Percentiles rank a stretch among this genome's conserved stretches.
Evolutionary conservation across 2,797 vertebrate species (phyloP).

Genomic region (Neopelma chrysocephalum): DNA sequence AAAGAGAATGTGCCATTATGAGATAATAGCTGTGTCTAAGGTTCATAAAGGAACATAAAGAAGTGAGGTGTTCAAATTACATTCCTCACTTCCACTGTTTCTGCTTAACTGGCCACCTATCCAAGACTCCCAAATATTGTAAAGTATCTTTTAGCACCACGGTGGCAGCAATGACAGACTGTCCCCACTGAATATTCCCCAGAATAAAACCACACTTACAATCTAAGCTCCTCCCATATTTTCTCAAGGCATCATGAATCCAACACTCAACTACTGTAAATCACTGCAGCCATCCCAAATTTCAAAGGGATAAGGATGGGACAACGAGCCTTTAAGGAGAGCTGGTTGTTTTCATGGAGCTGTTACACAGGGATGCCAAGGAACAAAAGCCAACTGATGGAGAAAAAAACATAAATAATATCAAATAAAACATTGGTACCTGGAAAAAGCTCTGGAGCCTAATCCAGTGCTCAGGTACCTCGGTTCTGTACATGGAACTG

Average conservation of each 20-base stretch:
- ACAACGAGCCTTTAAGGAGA: constrained; percentile 1
- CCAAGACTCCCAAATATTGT: not conserved
- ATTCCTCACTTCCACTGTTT: constrained; percentile 8
- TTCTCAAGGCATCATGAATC: constrained; percentile 25
- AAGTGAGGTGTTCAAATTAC: constrained; percentile 24
- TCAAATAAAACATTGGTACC: not conserved
- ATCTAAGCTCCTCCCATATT: not conserved
- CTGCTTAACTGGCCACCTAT: constrained; percentile 42
- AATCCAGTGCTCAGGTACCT: not conserved
- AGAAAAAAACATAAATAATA: not conserved
- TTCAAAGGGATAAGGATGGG: not conserved
- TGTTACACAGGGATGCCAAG: not conserved
- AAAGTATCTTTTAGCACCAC: not conserved
- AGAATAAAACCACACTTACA: not conserved
- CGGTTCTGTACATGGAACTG: not conserved
- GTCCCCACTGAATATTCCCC: not conserved
- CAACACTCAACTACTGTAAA: not conserved
- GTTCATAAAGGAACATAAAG: constrained; percentile 55
- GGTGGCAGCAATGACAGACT: constrained; percentile 28
- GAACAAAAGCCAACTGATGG: not conserved
- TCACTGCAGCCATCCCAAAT: constrained; percentile 1
- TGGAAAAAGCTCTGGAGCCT: not conserved
- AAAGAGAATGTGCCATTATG: constrained; percentile 3
- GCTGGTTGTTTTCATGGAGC: not conserved
- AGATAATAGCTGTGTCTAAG: constrained; percentile 32